Conservation (phyloP, 2,113 vertebrate genomes). For the Bubo bubo region DNA sequence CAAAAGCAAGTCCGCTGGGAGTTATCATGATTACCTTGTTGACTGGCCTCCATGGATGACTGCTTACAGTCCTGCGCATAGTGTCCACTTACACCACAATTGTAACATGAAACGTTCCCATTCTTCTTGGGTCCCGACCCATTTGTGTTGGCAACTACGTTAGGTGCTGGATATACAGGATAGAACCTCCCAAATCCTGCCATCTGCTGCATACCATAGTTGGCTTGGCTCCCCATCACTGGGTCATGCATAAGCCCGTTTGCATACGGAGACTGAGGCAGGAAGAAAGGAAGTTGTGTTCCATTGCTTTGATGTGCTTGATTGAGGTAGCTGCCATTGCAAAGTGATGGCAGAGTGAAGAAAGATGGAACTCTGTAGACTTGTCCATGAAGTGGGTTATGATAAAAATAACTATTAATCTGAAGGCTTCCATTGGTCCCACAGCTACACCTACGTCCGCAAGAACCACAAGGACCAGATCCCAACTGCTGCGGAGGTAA, state of each 20-base stretch:
- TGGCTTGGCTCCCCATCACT: constrained; percentile 86
- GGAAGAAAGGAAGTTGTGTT: constrained; percentile 86
- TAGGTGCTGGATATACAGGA: constrained; percentile 82
- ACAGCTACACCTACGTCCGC: constrained; percentile 90
- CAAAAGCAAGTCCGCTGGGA: constrained; percentile 81
- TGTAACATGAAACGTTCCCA: constrained; percentile 92
- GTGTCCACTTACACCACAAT: constrained; percentile 92
- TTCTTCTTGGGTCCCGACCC: constrained; percentile 89
- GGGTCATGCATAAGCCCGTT: constrained; percentile 87
- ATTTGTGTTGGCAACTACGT: constrained; percentile 80
- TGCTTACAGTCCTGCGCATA: constrained; percentile 95
- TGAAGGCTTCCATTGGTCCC: constrained; percentile 82
- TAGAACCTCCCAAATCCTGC: constrained; percentile 85
- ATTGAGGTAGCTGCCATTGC: constrained; percentile 93
- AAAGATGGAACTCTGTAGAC: constrained; percentile 86
- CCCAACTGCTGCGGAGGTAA: constrained; percentile 77
- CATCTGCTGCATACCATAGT: constrained; percentile 91
- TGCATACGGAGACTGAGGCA: constrained; percentile 83
- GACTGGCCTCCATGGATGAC: constrained; percentile 88
- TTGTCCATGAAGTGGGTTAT: constrained; percentile 83
- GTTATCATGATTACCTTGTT: constrained; percentile 88
- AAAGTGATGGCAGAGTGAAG: constrained; percentile 87
- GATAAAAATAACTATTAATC: constrained; percentile 82
- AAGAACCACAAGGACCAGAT: constrained; percentile 84
- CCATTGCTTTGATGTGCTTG: constrained; percentile 91